Evolutionary conservation across 2,797 vertebrate species (phyloP).

Genomic region (Sebastes diaconus): DNA sequence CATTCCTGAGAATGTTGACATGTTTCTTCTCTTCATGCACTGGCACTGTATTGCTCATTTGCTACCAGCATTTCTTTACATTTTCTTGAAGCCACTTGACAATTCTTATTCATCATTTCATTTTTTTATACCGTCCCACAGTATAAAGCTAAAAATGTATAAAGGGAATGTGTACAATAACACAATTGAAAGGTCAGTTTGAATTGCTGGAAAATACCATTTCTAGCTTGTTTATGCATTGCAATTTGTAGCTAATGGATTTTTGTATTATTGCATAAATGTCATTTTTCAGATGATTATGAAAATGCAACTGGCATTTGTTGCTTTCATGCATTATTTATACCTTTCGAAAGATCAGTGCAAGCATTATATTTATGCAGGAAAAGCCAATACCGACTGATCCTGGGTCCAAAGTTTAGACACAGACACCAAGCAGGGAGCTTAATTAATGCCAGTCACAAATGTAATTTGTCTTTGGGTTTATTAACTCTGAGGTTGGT

Average conservation of each 20-base stretch:
- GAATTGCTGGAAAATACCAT: constrained; percentile 23
- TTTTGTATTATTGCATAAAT: neutral
- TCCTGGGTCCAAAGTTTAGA: neutral
- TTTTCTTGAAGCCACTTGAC: neutral
- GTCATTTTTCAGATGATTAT: neutral
- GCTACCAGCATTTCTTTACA: neutral
- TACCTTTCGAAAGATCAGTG: neutral
- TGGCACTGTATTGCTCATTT: neutral
- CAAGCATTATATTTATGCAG: neutral
- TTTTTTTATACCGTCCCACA: neutral
- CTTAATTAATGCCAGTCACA: constrained; percentile 12
- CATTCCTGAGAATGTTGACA: neutral
- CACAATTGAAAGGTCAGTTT: constrained; percentile 23
- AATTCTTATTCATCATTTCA: neutral
- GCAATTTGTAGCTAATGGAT: constrained; percentile 9
- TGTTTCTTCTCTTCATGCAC: neutral
- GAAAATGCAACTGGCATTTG: neutral
- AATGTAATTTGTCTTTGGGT: neutral
- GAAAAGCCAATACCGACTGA: neutral
- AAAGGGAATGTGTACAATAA: neutral
- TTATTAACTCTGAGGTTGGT: constrained; percentile 3
- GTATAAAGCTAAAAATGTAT: neutral
- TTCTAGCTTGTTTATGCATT: constrained; percentile 11
- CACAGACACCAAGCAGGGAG: neutral
- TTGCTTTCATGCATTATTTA: neutral